Evolutionary conservation across 2,888 invertebrate genomes (phyloP), one percentile per base, ranked within the genome.

Genomic region (Fragum whitleyi): DNA sequence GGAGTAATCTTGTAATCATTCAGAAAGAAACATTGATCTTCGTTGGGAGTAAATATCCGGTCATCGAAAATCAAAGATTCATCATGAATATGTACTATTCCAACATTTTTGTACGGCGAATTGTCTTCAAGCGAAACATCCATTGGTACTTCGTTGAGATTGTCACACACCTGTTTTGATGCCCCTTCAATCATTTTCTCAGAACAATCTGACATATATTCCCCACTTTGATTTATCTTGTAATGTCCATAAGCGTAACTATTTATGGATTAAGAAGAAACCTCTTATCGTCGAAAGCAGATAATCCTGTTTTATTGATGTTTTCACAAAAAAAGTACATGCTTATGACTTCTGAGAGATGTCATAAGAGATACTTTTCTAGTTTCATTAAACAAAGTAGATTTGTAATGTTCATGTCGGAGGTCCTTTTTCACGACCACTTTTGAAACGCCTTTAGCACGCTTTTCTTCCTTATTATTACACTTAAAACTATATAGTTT

Each of bases 401-500:
- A 51, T 78, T 76, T 81, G 47, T 86, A 86, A 69, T 73, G 72
- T 21, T 74, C 74, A 69, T 84, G 81, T 53, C 72, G 76, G 16
- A 81, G 51, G 11, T 78, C 74, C 21, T 82, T 81, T 72, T 84
- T 84, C 26, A 86, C 79, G 23, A 73, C 73, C 23, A 73, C 67
- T 77, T 80, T 82, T 14, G 79, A 61, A 59, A 84, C 70, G 51
- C 83, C 83, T 62, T 84, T 86, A 28, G 86, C 82, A n/a, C 77
- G 70, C 59, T 86, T 76, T 55, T 79, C 82, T 57, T 83, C 74
- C 26, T 74, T 74, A 3, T 74, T 29, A 47, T 75, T 39, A 72
- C 76, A 77, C 16, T 61, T 6, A 65, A 75, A 65, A 47, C 74
- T 70, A 69, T 82, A 78, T 72, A 75, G 75, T 68, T 80, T 80